Percentiles rank a stretch among this genome's conserved stretches.
Conservation (phyloP, 2,888 invertebrate genomes). For the Cordilura impudica region DNA sequence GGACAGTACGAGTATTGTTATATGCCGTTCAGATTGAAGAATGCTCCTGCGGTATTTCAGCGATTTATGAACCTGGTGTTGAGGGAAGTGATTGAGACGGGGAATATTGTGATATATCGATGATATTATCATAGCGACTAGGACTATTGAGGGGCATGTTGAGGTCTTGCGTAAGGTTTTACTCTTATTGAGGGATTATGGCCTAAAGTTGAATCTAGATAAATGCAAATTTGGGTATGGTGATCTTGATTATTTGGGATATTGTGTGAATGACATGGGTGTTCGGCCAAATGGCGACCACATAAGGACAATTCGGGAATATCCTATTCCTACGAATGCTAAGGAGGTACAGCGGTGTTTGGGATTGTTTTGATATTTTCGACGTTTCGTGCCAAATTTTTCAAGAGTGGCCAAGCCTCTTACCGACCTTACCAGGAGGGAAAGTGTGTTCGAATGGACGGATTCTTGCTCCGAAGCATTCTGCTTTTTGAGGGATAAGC, state of each 20-base stretch:
- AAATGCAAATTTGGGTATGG: slow-evolving; percentile 12
- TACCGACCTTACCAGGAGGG: neutral
- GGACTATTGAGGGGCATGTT: neutral
- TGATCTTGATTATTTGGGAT: slow-evolving; percentile 13
- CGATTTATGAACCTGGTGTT: neutral
- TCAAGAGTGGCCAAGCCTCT: slow-evolving; percentile 5
- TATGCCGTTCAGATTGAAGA: neutral
- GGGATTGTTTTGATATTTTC: slow-evolving; percentile 34
- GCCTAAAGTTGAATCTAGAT: slow-evolving; percentile 5
- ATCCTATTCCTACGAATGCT: neutral
- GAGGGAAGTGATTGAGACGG: neutral
- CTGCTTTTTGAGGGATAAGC: neutral
- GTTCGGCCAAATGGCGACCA: neutral
- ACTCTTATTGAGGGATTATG: neutral
- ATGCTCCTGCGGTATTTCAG: slow-evolving; percentile 27
- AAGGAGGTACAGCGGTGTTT: slow-evolving; percentile 1
- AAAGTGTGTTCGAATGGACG: neutral
- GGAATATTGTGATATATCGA: slow-evolving; percentile 9
- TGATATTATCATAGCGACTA: slow-evolving; percentile 17
- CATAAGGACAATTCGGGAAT: neutral
- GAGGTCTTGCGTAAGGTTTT: neutral
- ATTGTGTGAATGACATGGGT: neutral
- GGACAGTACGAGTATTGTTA: slow-evolving; percentile 11
- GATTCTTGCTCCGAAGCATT: neutral
- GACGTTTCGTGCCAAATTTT: slow-evolving; percentile 18